phyloP scores from a whole-genome alignment of 2,888 invertebrate species.

The Ypsolopha sequella region DNA sequence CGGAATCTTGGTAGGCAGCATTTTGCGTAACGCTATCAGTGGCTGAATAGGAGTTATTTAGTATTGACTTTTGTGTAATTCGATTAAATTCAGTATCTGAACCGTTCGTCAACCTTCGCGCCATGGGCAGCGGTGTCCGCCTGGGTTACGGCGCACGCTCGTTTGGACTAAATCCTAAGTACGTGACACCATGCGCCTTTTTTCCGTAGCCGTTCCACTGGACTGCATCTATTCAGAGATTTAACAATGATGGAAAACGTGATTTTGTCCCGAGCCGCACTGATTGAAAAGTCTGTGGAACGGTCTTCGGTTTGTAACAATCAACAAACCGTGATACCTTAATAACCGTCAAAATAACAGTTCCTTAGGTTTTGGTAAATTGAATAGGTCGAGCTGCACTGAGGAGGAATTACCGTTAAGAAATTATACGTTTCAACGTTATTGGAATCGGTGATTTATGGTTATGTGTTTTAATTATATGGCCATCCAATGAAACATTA shows the following conservation, averaged over 20 bases:
- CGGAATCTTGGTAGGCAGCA: slow-evolving; percentile 9
- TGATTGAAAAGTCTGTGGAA: slow-evolving; percentile 35
- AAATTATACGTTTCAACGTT: background rate
- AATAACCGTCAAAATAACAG: slow-evolving; percentile 5
- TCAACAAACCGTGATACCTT: slow-evolving; percentile 7
- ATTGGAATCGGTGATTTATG: too few relatives aligned
- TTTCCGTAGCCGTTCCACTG: slow-evolving; percentile 42
- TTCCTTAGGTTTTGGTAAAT: slow-evolving; percentile 3
- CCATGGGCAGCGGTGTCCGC: slow-evolving; percentile 3
- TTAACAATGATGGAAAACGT: slow-evolving; percentile 55
- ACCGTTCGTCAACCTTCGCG: slow-evolving; percentile 40
- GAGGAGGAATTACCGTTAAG: background rate
- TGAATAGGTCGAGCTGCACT: slow-evolving; percentile 2
- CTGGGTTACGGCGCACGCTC: slow-evolving; percentile 20
- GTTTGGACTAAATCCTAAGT: slow-evolving; percentile 36
- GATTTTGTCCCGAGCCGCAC: slow-evolving; percentile 46
- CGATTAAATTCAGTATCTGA: slow-evolving; percentile 40
- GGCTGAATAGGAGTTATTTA: slow-evolving; percentile 22
- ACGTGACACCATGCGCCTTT: slow-evolving; percentile 56
- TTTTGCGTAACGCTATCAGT: slow-evolving; percentile 5
- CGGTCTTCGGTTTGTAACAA: slow-evolving; percentile 23
- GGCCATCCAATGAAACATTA: too few relatives aligned
- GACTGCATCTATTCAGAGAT: slow-evolving; percentile 44
- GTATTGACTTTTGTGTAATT: slow-evolving; percentile 38
- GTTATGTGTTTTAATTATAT: too few relatives aligned